A percentile compares a stretch with the other conserved stretches of the same genome.
Evolutionary conservation across 2,113 vertebrate genomes (phyloP).

Genomic region (zebrafish (Danio rerio)): GRCz12tu NC_133193.1:15753001-15753500

Average conservation of each 20-base stretch:
- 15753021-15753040: too few species aligned
- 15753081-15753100: background rate
- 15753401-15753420: slow-evolving; percentile 14
- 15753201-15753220: slow-evolving; percentile 8
- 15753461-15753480: background rate
- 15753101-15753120: background rate
- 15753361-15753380: background rate
- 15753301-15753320: slow-evolving; percentile 10
- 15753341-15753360: background rate
- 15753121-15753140: background rate
- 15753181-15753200: slow-evolving; percentile 12
- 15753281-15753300: slow-evolving; percentile 1
- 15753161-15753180: slow-evolving; percentile 18
- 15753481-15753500: background rate
- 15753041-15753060: background rate
- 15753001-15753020: too few species aligned
- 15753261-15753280: background rate
- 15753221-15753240: slow-evolving; percentile 32
- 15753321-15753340: background rate
- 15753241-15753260: slow-evolving; percentile 27
- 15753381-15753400: slow-evolving; percentile 28
- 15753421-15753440: slow-evolving; percentile 20
- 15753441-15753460: slow-evolving; percentile 10
- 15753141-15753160: slow-evolving; percentile 24
- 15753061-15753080: background rate